Percentiles rank a stretch among this genome's conserved stretches.
Evolutionary conservation across 1,140 invertebrate species (phyloP).

Genomic region (Pseudomyrmex dendroicus): DNA sequence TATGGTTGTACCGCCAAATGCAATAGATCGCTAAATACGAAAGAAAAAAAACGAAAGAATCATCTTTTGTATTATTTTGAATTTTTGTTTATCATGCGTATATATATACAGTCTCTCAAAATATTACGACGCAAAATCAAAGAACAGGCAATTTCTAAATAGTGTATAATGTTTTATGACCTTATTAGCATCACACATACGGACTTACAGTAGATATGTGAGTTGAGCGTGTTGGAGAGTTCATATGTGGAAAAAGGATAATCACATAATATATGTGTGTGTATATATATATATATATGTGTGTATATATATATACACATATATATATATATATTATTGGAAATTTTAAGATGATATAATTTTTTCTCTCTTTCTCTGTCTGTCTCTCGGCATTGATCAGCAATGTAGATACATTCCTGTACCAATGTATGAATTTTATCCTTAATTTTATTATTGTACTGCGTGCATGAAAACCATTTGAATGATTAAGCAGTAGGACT

Average conservation of each 20-base stretch:
- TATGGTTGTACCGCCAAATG: not conserved
- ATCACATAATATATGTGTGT: slow-evolving; percentile 55
- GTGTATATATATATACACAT: no score
- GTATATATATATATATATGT: no score
- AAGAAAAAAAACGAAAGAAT: slow-evolving; percentile 56
- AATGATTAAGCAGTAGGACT: not conserved
- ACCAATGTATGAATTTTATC: slow-evolving; percentile 32
- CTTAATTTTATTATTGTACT: slow-evolving; percentile 27
- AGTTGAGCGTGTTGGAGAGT: slow-evolving; percentile 69
- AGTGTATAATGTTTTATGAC: slow-evolving; percentile 73
- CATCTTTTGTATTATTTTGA: slow-evolving; percentile 56
- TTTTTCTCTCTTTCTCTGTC: not conserved
- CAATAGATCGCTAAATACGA: slow-evolving; percentile 12
- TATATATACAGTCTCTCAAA: slow-evolving; percentile 72
- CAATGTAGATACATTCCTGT: slow-evolving; percentile 44
- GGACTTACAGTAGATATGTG: slow-evolving; percentile 69
- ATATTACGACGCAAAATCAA: slow-evolving; percentile 79
- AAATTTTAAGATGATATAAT: not conserved
- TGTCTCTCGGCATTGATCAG: slow-evolving; percentile 11
- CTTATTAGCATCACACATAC: slow-evolving; percentile 73
- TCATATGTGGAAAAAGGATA: slow-evolving; percentile 76
- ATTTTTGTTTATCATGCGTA: slow-evolving; percentile 61
- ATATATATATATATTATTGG: not conserved
- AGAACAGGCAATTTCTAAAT: slow-evolving; percentile 73
- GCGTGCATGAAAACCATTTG: not conserved